These are phyloP conservation scores for Cinclus cinclus DNA, from an alignment of 2,113 vertebrate species.

Conservation along the genomic window DNA sequence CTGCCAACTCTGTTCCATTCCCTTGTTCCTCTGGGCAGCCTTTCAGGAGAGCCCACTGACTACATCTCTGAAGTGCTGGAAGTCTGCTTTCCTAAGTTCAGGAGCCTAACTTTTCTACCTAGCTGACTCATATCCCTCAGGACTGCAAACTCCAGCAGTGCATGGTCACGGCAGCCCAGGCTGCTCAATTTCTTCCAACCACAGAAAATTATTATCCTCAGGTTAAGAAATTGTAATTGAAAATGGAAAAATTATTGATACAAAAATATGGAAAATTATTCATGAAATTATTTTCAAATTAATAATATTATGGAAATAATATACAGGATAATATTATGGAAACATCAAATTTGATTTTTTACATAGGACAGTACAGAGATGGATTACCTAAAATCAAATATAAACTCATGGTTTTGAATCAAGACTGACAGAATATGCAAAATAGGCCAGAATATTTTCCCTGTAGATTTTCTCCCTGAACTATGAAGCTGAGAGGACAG, in stretches of 20 bases:
- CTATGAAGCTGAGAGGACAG: background rate
- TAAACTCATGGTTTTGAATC: background rate
- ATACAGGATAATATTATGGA: background rate
- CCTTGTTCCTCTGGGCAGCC: no score
- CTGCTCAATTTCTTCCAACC: background rate
- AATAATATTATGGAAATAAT: background rate
- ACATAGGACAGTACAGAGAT: background rate
- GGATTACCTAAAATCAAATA: background rate
- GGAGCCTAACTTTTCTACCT: no score
- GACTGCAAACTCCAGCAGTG: background rate
- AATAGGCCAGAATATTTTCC: background rate
- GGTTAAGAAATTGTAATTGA: background rate
- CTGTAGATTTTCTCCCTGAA: background rate
- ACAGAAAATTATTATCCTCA: background rate
- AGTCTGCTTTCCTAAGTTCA: background rate
- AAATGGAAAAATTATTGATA: no score
- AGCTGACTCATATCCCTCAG: background rate
- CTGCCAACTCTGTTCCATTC: background rate
- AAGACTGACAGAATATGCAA: background rate
- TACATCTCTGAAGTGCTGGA: background rate
- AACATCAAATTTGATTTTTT: background rate
- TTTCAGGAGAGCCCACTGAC: no score
- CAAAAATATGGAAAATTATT: no score
- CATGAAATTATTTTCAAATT: no score
- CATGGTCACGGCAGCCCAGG: background rate